A percentile compares a stretch with the other conserved stretches of the same genome.
Conservation (phyloP, 2,113 vertebrate species). For the Pedetes capensis region DNA sequence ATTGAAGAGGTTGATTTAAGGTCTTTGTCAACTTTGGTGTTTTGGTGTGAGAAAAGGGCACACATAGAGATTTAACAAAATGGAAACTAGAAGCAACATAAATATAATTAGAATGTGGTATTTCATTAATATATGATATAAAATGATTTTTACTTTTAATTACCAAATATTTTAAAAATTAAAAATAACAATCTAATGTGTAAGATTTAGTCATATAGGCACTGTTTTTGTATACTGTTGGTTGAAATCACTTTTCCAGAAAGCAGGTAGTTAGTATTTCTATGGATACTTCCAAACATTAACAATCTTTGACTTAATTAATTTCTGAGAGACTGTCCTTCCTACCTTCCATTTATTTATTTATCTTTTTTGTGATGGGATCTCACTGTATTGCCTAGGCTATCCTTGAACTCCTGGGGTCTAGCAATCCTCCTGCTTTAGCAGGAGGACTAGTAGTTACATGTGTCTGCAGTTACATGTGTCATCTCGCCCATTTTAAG, state of each 20-base stretch:
- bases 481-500: no score
- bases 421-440: no score
- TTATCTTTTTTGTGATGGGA: no score
- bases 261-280: neutral
- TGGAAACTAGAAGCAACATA: neutral
- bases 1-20: neutral
- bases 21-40: neutral
- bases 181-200: neutral
- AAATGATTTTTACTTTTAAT: slow-evolving; percentile 16
- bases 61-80: neutral
- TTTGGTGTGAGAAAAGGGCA: neutral
- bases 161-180: no score
- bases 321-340: no score
- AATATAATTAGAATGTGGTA: neutral
- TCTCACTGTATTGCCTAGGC: no score
- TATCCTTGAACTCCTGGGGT: no score
- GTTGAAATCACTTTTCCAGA: slow-evolving; percentile 1
- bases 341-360: no score
- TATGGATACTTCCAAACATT: neutral
- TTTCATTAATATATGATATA: neutral
- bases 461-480: no score
- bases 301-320: neutral
- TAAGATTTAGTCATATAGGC: neutral
- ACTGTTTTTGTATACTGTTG: neutral
- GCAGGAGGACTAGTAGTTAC: no score